phyloP scores from a whole-genome alignment of 2,888 invertebrate genomes.

The Caenorhabditis angaria region DNA sequence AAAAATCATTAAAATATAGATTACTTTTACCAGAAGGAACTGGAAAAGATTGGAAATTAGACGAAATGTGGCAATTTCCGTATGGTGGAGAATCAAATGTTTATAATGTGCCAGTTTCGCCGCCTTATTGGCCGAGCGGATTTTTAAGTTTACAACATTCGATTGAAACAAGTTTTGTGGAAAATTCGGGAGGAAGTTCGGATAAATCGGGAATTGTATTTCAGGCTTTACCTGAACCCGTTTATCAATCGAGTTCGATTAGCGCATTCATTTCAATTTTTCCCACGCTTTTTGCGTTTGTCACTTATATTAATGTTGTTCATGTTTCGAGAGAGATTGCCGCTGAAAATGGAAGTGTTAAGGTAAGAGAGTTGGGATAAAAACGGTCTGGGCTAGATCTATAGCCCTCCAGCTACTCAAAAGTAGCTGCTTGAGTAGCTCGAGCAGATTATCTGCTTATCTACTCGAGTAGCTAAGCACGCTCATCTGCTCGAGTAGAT shows the following conservation, averaged over 20 bases:
- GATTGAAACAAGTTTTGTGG: constrained; percentile 53
- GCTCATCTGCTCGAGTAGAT: no score
- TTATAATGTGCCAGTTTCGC: constrained; percentile 42
- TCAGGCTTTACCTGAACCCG: constrained; percentile 43
- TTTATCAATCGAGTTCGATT: constrained; percentile 29
- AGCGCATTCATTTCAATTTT: constrained; percentile 41
- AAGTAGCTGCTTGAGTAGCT: no score
- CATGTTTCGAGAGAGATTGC: constrained; percentile 65
- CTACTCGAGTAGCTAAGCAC: no score
- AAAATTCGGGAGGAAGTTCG: constrained; percentile 7
- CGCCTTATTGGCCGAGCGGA: constrained; percentile 62
- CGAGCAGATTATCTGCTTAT: no score
- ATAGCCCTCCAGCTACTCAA: no score
- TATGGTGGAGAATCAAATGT: constrained; percentile 13
- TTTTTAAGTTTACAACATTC: constrained; percentile 62
- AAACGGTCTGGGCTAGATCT: no score
- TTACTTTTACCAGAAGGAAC: constrained; percentile 24
- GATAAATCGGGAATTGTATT: constrained; percentile 13
- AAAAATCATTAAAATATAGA: constrained; percentile 20
- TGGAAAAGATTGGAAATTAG: constrained; percentile 25
- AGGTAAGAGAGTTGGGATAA: no score
- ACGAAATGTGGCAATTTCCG: constrained; percentile 14
- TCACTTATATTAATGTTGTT: constrained; percentile 57
- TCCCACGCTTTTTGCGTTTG: constrained; percentile 59
- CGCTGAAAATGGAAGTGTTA: constrained; percentile 63